phyloP scores from a whole-genome alignment of 2,113 vertebrate species.

The Lampris megalopsis region DNA sequence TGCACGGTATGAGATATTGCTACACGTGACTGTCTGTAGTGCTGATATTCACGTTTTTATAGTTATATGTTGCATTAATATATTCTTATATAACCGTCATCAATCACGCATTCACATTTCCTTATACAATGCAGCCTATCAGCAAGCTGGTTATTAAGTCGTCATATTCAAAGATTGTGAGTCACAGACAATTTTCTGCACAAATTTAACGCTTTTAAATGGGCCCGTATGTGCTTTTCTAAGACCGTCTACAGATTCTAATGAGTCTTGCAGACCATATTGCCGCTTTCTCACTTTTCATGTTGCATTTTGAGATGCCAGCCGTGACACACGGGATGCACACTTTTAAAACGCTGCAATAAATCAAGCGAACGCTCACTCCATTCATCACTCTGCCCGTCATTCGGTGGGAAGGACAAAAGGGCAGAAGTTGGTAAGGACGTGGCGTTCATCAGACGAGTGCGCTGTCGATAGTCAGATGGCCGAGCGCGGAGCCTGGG shows the following conservation, averaged over 20 bases:
- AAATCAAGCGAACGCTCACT: constrained; percentile 33
- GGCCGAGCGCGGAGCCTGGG: constrained; percentile 26
- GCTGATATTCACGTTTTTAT: too few species aligned
- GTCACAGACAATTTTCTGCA: too few species aligned
- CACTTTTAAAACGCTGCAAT: constrained; percentile 25
- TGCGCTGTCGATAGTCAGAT: constrained; percentile 15
- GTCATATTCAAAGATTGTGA: too few species aligned
- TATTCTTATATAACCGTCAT: too few species aligned
- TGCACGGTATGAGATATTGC: too few species aligned
- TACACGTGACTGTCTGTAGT: too few species aligned
- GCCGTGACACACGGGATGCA: neutral
- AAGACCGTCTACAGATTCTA: neutral
- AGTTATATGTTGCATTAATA: too few species aligned
- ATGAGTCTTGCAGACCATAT: too few species aligned
- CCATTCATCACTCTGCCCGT: constrained; percentile 19
- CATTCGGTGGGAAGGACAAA: constrained; percentile 22
- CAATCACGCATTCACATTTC: too few species aligned
- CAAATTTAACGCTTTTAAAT: too few species aligned
- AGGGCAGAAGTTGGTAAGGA: constrained; percentile 18
- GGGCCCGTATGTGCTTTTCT: neutral
- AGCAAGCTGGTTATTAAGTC: too few species aligned
- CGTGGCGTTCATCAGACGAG: constrained; percentile 39
- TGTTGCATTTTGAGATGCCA: neutral
- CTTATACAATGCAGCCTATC: too few species aligned
- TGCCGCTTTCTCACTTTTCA: neutral